Base-by-base conservation (phyloP, 2,888 invertebrate species). In the Scaptomyza cyrtandrae region DNA sequence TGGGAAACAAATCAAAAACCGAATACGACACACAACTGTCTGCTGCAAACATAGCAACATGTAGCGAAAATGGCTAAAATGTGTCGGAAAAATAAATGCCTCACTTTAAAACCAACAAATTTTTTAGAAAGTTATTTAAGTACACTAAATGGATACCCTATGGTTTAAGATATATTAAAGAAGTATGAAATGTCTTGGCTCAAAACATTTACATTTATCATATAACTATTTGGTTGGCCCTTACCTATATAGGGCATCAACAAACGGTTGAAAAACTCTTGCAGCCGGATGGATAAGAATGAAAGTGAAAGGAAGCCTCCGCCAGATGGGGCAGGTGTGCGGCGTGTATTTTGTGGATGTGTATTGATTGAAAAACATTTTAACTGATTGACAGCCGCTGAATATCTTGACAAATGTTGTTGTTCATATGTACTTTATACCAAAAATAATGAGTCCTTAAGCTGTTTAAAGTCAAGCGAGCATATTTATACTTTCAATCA, bases 1-100 rank as follows among this genome's bases (percentile, higher is more conserved):
- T 44, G 41, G 39, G 24, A 58, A 84, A 85, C 85, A 87, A 82
- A 85, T 87, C 82, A 82, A 87, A 82, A 69, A 54, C 66, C 9
- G 29, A 60, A 64, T 71, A 61, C 84, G 63, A 77, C 52, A 65
- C 48, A 59, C 73, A 66, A 66, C 65, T 67, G 74, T 65, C 56
- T 16, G 39, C 14, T 44, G 14, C 43, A 61, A 59, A 46, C 56
- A 54, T 39, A 62, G 61, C 35, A 54, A 64, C 63, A 61, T 49
- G 37, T 44, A 50, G 53, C 6, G 48, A 63, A 59, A 60, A 71
- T 50, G 16, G 74, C 48, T 48, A 60, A 52, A 57, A 64, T 69
- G 46, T 68, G 43, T 44, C 31, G 45, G 75, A 41, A 56, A 55
- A 75, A 41, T 10, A 33, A 61, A 68, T 49, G 52, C 56, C 53